Percentiles rank a stretch among this genome's conserved stretches.
These are phyloP conservation scores for Spodoptera exigua DNA, from an alignment of 2,888 invertebrate species.

Conservation along the genomic window DNA sequence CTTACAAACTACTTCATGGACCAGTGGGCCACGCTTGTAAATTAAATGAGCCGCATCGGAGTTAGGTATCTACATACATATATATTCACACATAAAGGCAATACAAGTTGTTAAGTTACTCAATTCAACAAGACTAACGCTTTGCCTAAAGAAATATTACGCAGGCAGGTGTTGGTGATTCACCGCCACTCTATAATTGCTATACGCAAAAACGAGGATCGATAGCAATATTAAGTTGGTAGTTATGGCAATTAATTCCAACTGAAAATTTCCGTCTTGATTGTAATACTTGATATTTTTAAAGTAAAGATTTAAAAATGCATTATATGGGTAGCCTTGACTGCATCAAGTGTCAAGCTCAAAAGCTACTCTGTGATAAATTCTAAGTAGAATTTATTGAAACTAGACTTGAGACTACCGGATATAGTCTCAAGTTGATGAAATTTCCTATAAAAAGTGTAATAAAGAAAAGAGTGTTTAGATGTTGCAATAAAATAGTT, in stretches of 20 bases:
- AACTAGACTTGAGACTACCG: too few species aligned
- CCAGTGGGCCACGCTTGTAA: constrained; percentile 68
- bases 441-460: constrained; percentile 26
- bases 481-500: constrained; percentile 34
- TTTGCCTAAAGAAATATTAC: constrained; percentile 60
- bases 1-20: constrained; percentile 69
- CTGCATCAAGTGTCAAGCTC: too few species aligned
- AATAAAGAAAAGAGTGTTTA: constrained; percentile 22
- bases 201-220: constrained; percentile 47
- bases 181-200: constrained; percentile 54
- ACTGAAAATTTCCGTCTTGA: constrained; percentile 43
- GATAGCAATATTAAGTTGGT: constrained; percentile 50
- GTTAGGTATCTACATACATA: constrained; percentile 60
- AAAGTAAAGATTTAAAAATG: too few species aligned
- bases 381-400: too few species aligned
- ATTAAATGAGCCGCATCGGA: constrained; percentile 73
- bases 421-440: constrained; percentile 6
- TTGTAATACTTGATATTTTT: constrained; percentile 4
- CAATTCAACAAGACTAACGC: constrained; percentile 62
- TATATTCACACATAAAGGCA: constrained; percentile 50
- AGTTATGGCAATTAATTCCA: constrained; percentile 41
- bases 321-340: too few species aligned
- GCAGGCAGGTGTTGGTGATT: constrained; percentile 61
- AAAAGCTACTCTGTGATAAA: too few species aligned
- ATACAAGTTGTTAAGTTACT: constrained; percentile 52